Conservation (phyloP, 2,888 invertebrate genomes). For the Rotaria socialis region DNA sequence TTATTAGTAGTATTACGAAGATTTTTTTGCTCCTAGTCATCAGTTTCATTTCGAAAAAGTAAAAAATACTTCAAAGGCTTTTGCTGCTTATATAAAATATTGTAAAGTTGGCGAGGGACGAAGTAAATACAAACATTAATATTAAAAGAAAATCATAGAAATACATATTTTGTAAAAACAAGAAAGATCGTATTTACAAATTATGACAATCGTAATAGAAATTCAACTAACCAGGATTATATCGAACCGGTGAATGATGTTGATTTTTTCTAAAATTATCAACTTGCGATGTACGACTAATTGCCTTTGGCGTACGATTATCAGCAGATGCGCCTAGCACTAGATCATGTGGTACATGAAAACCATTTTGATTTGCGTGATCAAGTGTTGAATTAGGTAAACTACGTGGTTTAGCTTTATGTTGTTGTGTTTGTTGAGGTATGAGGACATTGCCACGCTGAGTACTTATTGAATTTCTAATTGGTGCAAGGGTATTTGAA, state of each 20-base stretch:
- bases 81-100: not conserved
- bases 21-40: not conserved
- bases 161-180: not conserved
- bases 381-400: constrained; percentile 9
- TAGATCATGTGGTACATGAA: not conserved
- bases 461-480: not conserved
- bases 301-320: not conserved
- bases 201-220: not conserved
- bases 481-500: not conserved
- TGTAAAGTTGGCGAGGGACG: not conserved
- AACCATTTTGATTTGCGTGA: constrained; percentile 36
- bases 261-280: not conserved
- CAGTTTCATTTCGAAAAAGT: not conserved
- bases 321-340: not conserved
- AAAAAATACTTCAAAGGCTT: not conserved
- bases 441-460: not conserved
- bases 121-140: not conserved
- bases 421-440: not conserved
- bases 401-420: constrained; percentile 1
- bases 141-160: not conserved
- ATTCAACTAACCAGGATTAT: constrained; percentile 17
- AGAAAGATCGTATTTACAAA: not conserved
- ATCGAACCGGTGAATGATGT: constrained; percentile 7
- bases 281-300: not conserved
- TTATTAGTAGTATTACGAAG: not conserved